A percentile compares a stretch with the other conserved stretches of the same genome.
Conservation (phyloP, 2,888 invertebrate genomes). For the Cistogaster globosa region DNA sequence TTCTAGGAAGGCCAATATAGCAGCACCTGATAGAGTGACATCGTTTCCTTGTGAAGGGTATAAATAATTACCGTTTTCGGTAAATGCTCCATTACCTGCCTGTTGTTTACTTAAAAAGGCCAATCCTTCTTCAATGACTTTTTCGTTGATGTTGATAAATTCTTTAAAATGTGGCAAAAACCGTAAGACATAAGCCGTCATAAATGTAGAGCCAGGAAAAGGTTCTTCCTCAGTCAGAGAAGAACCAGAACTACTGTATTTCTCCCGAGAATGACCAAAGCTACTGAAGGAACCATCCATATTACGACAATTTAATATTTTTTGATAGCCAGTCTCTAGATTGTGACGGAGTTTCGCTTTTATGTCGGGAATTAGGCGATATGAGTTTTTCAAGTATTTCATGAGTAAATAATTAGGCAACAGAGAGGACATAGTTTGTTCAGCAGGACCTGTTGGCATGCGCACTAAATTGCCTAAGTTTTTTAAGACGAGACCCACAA, state of each 20-base stretch:
- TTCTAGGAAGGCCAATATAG: slow-evolving; percentile 88
- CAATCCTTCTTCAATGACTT: slow-evolving; percentile 86
- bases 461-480: no score
- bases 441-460: no score
- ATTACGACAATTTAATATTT: slow-evolving; percentile 92
- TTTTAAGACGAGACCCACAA: no score
- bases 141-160: slow-evolving; percentile 88
- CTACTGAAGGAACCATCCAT: slow-evolving; percentile 95
- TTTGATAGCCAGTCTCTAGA: slow-evolving; percentile 94
- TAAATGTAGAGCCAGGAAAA: slow-evolving; percentile 88
- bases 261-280: slow-evolving; percentile 85
- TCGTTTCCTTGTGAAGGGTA: slow-evolving; percentile 88
- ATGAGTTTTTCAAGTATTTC: slow-evolving; percentile 79
- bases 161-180: slow-evolving; percentile 73
- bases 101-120: slow-evolving; percentile 89
- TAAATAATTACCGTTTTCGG: slow-evolving; percentile 88
- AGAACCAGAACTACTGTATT: slow-evolving; percentile 90
- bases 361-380: slow-evolving; percentile 87
- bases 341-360: slow-evolving; percentile 84
- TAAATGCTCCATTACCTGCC: slow-evolving; percentile 89
- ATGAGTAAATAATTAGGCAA: slow-evolving; percentile 78
- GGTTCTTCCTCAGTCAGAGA: slow-evolving; percentile 77
- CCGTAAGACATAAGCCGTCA: slow-evolving; percentile 92
- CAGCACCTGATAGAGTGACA: slow-evolving; percentile 90
- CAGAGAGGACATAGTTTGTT: no score